phyloP scores from a whole-genome alignment of 1,140 invertebrate genomes.

The Pantala flavescens region DNA sequence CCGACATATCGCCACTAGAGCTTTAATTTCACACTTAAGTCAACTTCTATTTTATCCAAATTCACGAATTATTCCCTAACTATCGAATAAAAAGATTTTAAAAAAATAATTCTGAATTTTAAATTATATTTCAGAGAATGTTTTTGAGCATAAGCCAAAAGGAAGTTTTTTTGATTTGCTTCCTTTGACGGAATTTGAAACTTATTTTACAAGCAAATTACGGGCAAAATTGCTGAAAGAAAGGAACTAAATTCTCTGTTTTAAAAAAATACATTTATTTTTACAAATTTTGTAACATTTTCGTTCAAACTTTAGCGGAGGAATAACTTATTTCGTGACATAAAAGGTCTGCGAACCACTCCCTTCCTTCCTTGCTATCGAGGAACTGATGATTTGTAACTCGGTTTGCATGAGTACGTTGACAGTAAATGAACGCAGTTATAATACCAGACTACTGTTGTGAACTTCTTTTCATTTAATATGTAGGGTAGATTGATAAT shows the following conservation, averaged over 20 bases:
- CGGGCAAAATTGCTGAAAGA: not conserved
- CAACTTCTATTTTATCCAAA: conserved; percentile 15
- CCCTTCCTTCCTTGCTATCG: not conserved
- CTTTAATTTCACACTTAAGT: conserved; percentile 24
- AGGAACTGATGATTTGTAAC: too few relatives aligned
- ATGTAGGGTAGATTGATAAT: too few relatives aligned
- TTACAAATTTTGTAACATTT: not conserved
- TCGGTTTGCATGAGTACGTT: too few relatives aligned
- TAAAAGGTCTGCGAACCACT: not conserved
- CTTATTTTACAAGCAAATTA: not conserved
- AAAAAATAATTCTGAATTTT: not conserved
- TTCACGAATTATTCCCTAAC: not conserved
- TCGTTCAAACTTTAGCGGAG: not conserved
- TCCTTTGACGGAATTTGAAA: not conserved
- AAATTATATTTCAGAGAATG: not conserved
- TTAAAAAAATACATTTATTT: not conserved
- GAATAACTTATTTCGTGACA: not conserved
- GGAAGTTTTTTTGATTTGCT: not conserved
- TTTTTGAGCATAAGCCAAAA: not conserved
- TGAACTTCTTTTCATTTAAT: too few relatives aligned
- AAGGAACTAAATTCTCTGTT: not conserved
- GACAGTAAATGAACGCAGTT: too few relatives aligned
- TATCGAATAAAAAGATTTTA: not conserved
- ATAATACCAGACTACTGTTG: too few relatives aligned
- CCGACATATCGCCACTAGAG: conserved; percentile 53